These are phyloP conservation scores for Platichthys flesus DNA, from an alignment of 2,113 vertebrate species.

Conservation along the genomic window DNA sequence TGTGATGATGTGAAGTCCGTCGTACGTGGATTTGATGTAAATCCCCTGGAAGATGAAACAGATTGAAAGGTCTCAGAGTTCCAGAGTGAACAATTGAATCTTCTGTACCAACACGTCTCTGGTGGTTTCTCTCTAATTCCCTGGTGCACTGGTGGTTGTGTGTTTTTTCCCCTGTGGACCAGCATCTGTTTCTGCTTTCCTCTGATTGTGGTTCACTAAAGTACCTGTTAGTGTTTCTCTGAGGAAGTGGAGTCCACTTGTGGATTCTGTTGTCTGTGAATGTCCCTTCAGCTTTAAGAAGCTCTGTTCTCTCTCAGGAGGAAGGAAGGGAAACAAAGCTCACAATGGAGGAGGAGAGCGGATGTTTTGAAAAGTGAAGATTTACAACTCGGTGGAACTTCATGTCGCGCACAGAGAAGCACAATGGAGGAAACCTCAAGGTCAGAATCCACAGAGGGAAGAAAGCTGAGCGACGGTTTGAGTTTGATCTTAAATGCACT, in stretches of 20 bases:
- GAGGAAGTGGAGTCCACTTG: too few relatives aligned
- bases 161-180: not conserved
- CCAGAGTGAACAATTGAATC: not conserved
- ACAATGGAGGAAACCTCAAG: not conserved
- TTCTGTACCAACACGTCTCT: not conserved
- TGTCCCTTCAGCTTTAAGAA: not conserved
- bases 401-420: not conserved
- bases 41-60: constrained; percentile 86
- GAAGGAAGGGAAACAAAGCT: not conserved
- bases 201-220: not conserved
- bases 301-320: too few relatives aligned
- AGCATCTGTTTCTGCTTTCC: not conserved
- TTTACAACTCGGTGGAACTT: not conserved
- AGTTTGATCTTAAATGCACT: too few relatives aligned
- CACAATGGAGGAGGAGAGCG: not conserved
- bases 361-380: not conserved
- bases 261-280: not conserved
- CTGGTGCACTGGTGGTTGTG: not conserved
- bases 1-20: constrained; percentile 95
- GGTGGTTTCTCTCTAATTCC: constrained; percentile 1
- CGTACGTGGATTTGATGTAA: constrained; percentile 98
- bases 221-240: not conserved
- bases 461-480: too few relatives aligned
- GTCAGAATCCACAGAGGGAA: too few relatives aligned
- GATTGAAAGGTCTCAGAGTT: not conserved